Base-by-base conservation (phyloP, 1,140 invertebrate species). In the Sinonovacula constricta region DNA sequence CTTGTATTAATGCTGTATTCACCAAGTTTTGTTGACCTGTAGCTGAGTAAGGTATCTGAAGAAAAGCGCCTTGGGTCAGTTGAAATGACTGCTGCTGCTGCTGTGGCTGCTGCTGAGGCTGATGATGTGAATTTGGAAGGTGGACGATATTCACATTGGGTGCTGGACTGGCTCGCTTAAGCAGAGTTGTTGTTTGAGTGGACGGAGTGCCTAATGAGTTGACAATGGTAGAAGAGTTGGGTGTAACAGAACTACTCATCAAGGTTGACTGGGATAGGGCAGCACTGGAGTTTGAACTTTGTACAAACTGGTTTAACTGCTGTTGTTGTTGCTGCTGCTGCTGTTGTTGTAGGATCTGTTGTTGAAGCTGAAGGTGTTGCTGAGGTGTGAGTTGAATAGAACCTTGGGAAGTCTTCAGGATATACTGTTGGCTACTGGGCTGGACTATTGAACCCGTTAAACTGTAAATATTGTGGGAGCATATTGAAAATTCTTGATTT, bases 101-200 rank as follows among this genome's bases (percentile, higher is more conserved):
- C 54, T 66, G 36, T 36, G 56, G 30, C 53, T 62, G 51, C 39
- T 49, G 69, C 26, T 71, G 66, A 30, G 53, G 62, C 57, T 49
- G n/a, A 51, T 80, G 53, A 54, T 76, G 63, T 33, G 51, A 67
- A 24, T 51, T 51, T 54, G 79, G 81, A 18, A 83, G 24, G 34
- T 83, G 81, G 24, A 83, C 49, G 24, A 83, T 22, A 49, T 81
- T 83, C 2, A 83, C 75, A 79, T 81, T 81, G 18, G 75, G 79
- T 1, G 60, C 53, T 36, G 62, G 72, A 26, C 72, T 76, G 15
- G 62, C 28, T 22, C 59, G 31, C 31, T 33, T 60, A 22, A 60
- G 28, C 59, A 63, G 70, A 31, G 57, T 56, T 15, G 30, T 33
- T 31, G 63, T 66, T 30, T 66, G 72, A 3, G 72, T 45, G 24